Conservation (phyloP, 2,113 vertebrate species). For the Triplophysa dalaica region DNA sequence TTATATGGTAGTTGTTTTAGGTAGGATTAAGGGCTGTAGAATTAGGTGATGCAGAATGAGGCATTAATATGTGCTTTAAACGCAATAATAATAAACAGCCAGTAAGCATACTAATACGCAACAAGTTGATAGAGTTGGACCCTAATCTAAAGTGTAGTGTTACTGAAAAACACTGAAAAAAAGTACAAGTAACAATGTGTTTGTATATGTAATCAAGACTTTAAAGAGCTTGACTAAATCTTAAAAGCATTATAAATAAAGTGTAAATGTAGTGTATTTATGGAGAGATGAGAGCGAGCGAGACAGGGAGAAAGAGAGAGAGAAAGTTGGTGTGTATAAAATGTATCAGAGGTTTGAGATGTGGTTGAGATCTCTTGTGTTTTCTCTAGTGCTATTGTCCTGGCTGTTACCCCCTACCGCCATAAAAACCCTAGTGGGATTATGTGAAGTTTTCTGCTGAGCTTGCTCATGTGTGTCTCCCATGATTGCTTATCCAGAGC, state of each 20-base stretch:
- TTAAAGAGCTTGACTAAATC: neutral
- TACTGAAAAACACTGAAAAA: too few relatives aligned
- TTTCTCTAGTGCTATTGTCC: neutral
- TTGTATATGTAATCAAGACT: neutral
- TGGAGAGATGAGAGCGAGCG: too few relatives aligned
- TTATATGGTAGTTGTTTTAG: too few relatives aligned
- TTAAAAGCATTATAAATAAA: neutral
- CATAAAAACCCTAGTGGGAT: neutral
- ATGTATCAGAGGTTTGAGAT: constrained; percentile 2
- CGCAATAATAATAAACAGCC: neutral
- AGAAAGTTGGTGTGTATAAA: too few relatives aligned
- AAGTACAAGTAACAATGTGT: neutral
- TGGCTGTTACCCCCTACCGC: neutral
- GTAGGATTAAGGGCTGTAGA: too few relatives aligned
- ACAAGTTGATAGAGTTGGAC: too few relatives aligned
- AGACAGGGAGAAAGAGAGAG: too few relatives aligned
- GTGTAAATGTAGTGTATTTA: too few relatives aligned
- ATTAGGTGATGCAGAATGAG: too few relatives aligned
- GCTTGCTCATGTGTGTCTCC: constrained; percentile 3
- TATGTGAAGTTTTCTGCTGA: neutral
- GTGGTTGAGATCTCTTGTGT: constrained; percentile 3
- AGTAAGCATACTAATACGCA: too few relatives aligned
- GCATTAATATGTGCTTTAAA: too few relatives aligned
- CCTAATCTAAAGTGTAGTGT: too few relatives aligned
- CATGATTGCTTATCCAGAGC: constrained; percentile 26